Evolutionary conservation across 2,797 vertebrate species (phyloP).

Genomic region (Myotis findleyi): DNA sequence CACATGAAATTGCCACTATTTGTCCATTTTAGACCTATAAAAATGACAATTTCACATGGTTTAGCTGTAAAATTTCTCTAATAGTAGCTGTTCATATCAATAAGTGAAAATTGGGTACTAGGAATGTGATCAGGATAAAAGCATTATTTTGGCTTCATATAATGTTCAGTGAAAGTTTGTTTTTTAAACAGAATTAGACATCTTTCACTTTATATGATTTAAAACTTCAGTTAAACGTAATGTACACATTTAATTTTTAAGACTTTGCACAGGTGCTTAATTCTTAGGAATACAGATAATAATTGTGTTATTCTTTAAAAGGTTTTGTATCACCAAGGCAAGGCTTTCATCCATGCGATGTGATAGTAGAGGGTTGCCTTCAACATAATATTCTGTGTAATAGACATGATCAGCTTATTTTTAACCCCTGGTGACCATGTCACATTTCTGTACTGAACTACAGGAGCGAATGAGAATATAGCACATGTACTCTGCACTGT

Average conservation of each 20-base stretch:
- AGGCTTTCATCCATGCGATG: background rate
- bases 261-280: background rate
- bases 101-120: background rate
- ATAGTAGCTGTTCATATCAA: background rate
- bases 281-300: background rate
- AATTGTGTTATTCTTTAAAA: background rate
- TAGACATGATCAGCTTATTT: background rate
- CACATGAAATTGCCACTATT: too few relatives aligned
- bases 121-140: background rate
- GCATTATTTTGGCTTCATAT: slow-evolving; percentile 28
- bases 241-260: background rate
- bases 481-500: fast-evolving
- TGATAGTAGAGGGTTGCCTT: background rate
- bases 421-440: background rate
- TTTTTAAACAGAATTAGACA: background rate
- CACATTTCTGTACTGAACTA: background rate
- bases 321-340: background rate
- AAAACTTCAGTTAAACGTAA: background rate
- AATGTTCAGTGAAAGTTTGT: background rate
- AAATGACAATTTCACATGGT: background rate
- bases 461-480: background rate
- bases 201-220: background rate
- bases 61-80: background rate
- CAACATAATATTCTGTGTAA: background rate
- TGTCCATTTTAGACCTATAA: background rate